Percentiles rank a stretch among this genome's conserved stretches.
phyloP scores from a whole-genome alignment of 2,113 vertebrate species.

The Gorsachius goisagi region DNA sequence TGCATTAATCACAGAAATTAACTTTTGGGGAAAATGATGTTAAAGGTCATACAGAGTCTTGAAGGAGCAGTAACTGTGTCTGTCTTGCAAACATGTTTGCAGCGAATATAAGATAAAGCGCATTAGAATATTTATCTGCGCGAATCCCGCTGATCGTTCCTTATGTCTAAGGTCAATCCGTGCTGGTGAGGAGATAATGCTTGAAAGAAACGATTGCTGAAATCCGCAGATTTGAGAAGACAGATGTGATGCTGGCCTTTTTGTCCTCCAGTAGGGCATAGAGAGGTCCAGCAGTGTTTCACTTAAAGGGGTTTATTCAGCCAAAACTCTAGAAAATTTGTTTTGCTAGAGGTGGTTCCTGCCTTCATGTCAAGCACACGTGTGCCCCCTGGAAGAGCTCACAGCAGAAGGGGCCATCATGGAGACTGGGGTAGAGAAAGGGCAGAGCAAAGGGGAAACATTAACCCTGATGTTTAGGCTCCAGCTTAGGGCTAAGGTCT shows the following conservation, averaged over 20 bases:
- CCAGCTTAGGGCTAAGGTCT: neutral
- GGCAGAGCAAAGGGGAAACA: neutral
- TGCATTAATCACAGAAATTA: constrained; percentile 80
- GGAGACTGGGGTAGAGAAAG: neutral
- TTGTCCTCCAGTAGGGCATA: neutral
- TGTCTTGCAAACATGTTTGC: constrained; percentile 39
- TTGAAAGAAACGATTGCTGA: neutral
- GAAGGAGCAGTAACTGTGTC: constrained; percentile 59
- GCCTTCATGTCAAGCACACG: rapidly evolving
- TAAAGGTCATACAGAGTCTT: constrained; percentile 71
- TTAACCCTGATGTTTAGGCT: neutral
- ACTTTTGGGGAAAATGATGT: constrained; percentile 75
- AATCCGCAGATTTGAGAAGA: constrained; percentile 2
- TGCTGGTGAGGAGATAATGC: neutral
- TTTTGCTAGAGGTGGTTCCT: neutral
- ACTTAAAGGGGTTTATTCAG: neutral
- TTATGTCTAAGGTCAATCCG: neutral
- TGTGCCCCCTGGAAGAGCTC: neutral
- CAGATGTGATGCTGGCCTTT: neutral
- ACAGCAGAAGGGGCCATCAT: neutral
- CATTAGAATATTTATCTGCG: constrained; percentile 31
- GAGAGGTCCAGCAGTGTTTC: neutral
- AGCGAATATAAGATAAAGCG: constrained; percentile 17
- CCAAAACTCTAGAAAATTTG: neutral
- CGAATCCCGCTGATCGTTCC: neutral